Base-by-base conservation (phyloP, 2,113 vertebrate species). In the Gobio gobio region DNA sequence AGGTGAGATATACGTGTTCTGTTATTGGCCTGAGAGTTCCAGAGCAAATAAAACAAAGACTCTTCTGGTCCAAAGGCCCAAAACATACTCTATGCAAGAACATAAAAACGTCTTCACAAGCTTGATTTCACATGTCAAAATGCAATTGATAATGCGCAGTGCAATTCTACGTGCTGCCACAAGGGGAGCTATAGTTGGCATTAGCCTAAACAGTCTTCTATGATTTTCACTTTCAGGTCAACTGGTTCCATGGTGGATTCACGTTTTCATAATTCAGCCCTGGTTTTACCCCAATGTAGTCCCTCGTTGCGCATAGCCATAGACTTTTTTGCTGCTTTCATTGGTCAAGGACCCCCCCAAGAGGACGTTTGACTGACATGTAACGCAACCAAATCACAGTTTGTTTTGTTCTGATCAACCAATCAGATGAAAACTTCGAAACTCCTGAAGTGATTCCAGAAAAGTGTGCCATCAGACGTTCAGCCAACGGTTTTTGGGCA, bases 51-150 rank as follows among this genome's bases (percentile, higher is more conserved):
- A 68, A 43, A 12, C 45, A 70, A 54, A 76, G 54, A 40, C 56
- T 3, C 26, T 80, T 94, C 93, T 94, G 94, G 94, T 95, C 94
- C 94, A 92, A 10, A 76, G 93, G 94, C 92, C 92, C 90, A 94
- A 90, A 73, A 73, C 22, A 45, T 47, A 47, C 40, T 51, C 24
- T 0, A 8, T 14, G 12, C 29, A 68, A 18, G 64, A 18, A 76
- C 24, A 26, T 18, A 18, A 76, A 54, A 4, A 40, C 6, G 40
- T 70, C 66, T 43, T 40, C 20, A 40, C 66, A 40, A 73, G 70
- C 70, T 47, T 1, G 22, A 73, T 47, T 45, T 73, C 43, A 47
- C 22, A 24, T 10, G 66, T 10, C 2, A 20, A 73, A n/a, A 73
- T 73, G 68, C 2, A 43, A 47, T 13, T 47, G 22, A n/a, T 47